Base-by-base conservation (phyloP, 2,113 vertebrate genomes). In the Phyllostomus hastatus region DNA sequence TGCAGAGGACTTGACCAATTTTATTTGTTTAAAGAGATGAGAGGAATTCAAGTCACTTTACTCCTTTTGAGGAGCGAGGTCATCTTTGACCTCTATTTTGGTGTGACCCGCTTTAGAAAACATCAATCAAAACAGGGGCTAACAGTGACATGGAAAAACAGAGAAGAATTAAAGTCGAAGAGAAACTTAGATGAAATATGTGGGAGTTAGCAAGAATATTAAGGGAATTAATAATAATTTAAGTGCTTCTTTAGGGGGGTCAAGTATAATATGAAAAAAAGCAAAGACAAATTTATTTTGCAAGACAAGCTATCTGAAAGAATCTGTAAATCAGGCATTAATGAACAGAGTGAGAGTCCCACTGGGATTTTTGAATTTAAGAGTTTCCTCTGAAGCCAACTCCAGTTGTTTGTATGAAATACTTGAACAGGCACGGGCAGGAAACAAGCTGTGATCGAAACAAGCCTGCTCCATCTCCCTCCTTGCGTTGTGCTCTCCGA, bases 281-380 rank as follows among this genome's bases (percentile, higher is more conserved):
- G 73, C 82, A 98, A 96, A 98, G 97, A 98, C 59, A 97, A 96
- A 97, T 97, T 95, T 90, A 17, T 86, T 82, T 67, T 94, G 72
- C 87, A 82, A 95, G 97, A 94, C 88, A 96, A 86, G 86, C 75
- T 75, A 94, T 93, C 88, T 97, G 95, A 97, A 98, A 97, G 95
- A 67, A 84, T 82, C 95, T 97, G 96, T 98, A 97, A 98, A 98
- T 97, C 97, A 97, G 31, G 54, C 97, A 95, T 97, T 97, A 98
- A 97, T 98, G 84, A 95, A 19, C 54, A 97, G 93, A 96, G 88
- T 92, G 95, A 97, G 94, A 91, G 96, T 94, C 70, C 97, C 96
- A 97, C 57, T 82, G 97, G 96, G 96, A 97, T 50, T 75, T 97
- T 52, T 96, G 33, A 91, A 95, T 67, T 96, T 90, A 92, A 88